These are phyloP conservation scores for Drosophila baimaii DNA, from an alignment of 1,140 invertebrate species.

Conservation along the genomic window DNA sequence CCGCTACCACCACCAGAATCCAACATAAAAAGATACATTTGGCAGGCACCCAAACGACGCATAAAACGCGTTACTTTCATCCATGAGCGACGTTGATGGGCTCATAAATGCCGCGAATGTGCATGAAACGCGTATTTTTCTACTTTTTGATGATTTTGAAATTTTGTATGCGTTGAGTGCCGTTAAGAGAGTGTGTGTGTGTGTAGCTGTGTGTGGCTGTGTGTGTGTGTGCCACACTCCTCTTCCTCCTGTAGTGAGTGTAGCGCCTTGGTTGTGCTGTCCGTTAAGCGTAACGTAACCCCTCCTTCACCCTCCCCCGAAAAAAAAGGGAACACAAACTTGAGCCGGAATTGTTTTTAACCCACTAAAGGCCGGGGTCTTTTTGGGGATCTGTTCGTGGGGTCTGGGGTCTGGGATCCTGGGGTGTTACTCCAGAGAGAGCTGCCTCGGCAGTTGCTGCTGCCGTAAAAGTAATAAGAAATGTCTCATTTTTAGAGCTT, in stretches of 20 bases:
- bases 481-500: conserved; percentile 83
- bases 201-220: conserved; percentile 42
- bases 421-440: neutral
- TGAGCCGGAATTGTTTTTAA: conserved; percentile 75
- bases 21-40: conserved; percentile 81
- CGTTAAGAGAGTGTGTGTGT: conserved; percentile 61
- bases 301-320: too few species aligned
- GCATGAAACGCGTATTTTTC: conserved; percentile 83
- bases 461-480: conserved; percentile 81
- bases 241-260: neutral
- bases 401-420: too few species aligned
- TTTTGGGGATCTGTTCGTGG: too few species aligned
- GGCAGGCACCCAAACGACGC: conserved; percentile 79
- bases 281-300: conserved; percentile 53
- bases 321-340: conserved; percentile 11
- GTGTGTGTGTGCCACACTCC: conserved; percentile 13
- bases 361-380: conserved; percentile 51
- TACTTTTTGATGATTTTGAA: conserved; percentile 83
- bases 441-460: conserved; percentile 64
- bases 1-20: conserved; percentile 35
- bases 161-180: conserved; percentile 82
- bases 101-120: conserved; percentile 83
- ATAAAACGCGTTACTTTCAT: conserved; percentile 83
- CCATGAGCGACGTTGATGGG: conserved; percentile 83
- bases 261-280: too few species aligned